Base-by-base conservation (phyloP, 2,888 invertebrate genomes). In the Lasioglossum figueresi region DNA sequence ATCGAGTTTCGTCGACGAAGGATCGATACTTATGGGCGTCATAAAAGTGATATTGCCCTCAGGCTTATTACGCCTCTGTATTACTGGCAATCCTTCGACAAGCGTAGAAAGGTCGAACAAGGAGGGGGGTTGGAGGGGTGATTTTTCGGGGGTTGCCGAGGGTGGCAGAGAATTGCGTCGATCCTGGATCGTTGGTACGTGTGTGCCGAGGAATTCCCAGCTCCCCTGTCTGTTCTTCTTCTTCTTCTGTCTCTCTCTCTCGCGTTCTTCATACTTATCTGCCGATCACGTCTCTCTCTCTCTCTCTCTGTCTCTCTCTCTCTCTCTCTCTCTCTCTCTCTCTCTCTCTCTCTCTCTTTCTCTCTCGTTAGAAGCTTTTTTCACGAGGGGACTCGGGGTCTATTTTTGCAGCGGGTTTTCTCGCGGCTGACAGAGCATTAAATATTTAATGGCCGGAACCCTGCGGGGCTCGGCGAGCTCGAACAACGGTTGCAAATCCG, bases 391-490 rank as follows among this genome's bases (percentile, higher is more conserved):
- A 72, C 74, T 75, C 80, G 76, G 73, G 70, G 81, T 73, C 85
- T 82, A 85, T 83, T 86, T 76, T 78, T 74, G 83, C 52, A 70
- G 66, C 80, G 75, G 84, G 89, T 23, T 88, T 92, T 91, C 92
- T 91, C 91, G 90, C 89, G 90, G 88, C 87, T 88, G 84, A 83
- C 84, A 83, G 80, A 84, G 84, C 84, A 81, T 90, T 93, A 90
- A 93, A 93, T 93, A 93, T 93, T 93, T 93, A 93, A 93, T 88
- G 90, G 74, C 76, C 77, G 83, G 83, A 85, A 75, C 66, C 71
- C 76, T 73, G 76, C 68, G 80, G 75, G 83, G 75, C 83, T 84
- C 85, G 81, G 82, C 79, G 70, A 82, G 86, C 75, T n/a, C 72
- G 52, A 52, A 27, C 27, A 68, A 48, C 79, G 79, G 84, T 83